Conservation (phyloP, 2,113 vertebrate species). For the Pardalotus punctatus region DNA sequence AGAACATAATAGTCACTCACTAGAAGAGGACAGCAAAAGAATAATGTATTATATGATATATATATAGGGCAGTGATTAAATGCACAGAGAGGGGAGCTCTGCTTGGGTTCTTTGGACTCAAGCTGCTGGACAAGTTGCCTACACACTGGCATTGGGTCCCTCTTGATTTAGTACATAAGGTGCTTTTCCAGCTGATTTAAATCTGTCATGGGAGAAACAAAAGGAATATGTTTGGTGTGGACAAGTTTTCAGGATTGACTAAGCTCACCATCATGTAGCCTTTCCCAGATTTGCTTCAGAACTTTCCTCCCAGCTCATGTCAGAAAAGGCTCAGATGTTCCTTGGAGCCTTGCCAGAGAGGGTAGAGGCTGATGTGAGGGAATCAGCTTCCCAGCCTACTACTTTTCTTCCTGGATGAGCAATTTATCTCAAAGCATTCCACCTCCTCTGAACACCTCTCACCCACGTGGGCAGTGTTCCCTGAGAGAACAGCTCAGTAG, state of each 20-base stretch:
- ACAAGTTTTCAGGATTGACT: neutral
- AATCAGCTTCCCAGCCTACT: neutral
- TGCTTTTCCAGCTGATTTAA: neutral
- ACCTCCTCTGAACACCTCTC: neutral
- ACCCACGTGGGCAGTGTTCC: neutral
- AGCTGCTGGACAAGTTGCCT: neutral
- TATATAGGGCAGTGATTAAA: neutral
- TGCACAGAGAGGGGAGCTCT: neutral
- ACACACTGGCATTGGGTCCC: neutral
- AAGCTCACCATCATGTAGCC: neutral
- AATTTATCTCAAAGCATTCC: neutral
- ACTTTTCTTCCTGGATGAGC: neutral
- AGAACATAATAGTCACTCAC: neutral
- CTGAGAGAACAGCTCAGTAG: neutral
- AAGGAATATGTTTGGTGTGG: neutral
- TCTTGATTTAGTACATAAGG: neutral
- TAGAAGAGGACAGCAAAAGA: neutral
- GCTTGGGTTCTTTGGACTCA: neutral
- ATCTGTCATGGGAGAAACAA: neutral
- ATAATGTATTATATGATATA: fast-evolving
- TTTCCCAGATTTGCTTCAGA: neutral
- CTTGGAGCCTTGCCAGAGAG: neutral
- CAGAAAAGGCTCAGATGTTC: neutral
- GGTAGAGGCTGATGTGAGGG: neutral
- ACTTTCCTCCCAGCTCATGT: neutral